Base-by-base conservation (phyloP, 2,113 vertebrate genomes). In the Dasyurus viverrinus region DNA sequence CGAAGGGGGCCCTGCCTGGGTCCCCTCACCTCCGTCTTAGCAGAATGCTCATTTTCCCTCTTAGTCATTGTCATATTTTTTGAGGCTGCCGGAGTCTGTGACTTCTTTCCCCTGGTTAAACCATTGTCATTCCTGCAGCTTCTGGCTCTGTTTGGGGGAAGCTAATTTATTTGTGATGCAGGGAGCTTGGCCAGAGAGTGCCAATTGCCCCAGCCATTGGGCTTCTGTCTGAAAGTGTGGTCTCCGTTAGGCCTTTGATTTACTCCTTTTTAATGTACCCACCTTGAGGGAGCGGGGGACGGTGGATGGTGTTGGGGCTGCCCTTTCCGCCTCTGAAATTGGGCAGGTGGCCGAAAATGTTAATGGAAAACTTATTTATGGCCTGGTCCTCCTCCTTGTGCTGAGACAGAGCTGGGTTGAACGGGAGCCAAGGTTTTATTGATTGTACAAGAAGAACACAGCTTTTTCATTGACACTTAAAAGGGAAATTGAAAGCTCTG, bases 401-500 rank as follows among this genome's bases (percentile, higher is more conserved):
- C 60, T 53, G 22, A 53, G 60, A 54, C 5, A 19, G 30, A 53
- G 95, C 53, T 0, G n/a, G 0, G 2, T 25, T 90, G 2, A 84
- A 25, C 25, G 2, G 3, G 8, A 90, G 54, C 25, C 0, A 4
- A 26, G 60, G 92, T 19, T 30, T 30, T 30, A n/a, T 25, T 11
- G 89, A 84, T 91, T 3, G 9, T 42, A 36, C 2, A 57, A 68
- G 14, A 23, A 84, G 68, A 84, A 84, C 68, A 84, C 68, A 84
- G 68, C n/a, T 84, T 84, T 84, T 84, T 84, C 68, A 84, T 84
- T 84, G 68, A 84, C 68, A 84, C 68, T 84, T 84, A 84, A 84
- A 84, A 42, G 68, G 68, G 68, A 84, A 84, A 84, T 84, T 84
- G 68, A 84, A 42, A 84, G 68, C n/a, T 84, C 68, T 84, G 68